Percentiles rank a stretch among this genome's conserved stretches.
Evolutionary conservation across 2,888 invertebrate species (phyloP).

Genomic region (Drosophila kuntzei): DNA sequence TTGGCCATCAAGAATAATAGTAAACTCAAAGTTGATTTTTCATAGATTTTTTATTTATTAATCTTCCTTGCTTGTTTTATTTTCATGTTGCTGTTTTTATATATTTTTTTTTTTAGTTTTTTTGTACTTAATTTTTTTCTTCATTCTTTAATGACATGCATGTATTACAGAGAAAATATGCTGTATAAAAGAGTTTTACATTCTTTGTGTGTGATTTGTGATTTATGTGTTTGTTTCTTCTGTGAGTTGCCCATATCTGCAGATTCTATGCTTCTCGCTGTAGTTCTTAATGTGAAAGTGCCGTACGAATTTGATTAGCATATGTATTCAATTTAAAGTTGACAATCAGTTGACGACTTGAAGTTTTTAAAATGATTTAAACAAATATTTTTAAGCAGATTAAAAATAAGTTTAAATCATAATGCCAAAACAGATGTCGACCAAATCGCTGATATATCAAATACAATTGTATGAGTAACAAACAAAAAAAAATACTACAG

Average conservation of each 20-base stretch:
- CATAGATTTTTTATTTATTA: slow-evolving; percentile 76
- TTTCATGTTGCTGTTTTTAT: slow-evolving; percentile 57
- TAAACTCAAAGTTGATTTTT: slow-evolving; percentile 64
- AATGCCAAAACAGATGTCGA: slow-evolving; percentile 19
- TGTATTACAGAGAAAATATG: slow-evolving; percentile 81
- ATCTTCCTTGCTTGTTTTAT: slow-evolving; percentile 66
- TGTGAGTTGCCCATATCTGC: slow-evolving; percentile 65
- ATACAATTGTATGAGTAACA: slow-evolving; percentile 46
- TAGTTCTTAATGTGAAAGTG: slow-evolving; percentile 57
- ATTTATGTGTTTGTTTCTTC: slow-evolving; percentile 49
- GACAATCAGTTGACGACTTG: slow-evolving; percentile 59
- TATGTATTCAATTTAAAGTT: slow-evolving; percentile 61
- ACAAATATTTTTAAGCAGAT: slow-evolving; percentile 74
- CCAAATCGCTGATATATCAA: slow-evolving; percentile 53
- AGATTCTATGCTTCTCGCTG: slow-evolving; percentile 67
- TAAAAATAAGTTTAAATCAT: slow-evolving; percentile 74
- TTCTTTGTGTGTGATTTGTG: slow-evolving; percentile 65
- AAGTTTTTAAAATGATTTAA: slow-evolving; percentile 56
- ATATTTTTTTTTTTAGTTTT: slow-evolving; percentile 16
- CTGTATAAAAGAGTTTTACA: slow-evolving; percentile 69
- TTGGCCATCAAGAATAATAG: slow-evolving; percentile 43
- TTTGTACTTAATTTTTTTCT: slow-evolving; percentile 78
- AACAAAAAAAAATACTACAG: slow-evolving; percentile 61
- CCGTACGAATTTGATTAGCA: slow-evolving; percentile 66
- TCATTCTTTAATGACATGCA: slow-evolving; percentile 84